Evolutionary conservation across 2,888 invertebrate genomes (phyloP).

Genomic region (Rambutsinella grinnellia): DNA sequence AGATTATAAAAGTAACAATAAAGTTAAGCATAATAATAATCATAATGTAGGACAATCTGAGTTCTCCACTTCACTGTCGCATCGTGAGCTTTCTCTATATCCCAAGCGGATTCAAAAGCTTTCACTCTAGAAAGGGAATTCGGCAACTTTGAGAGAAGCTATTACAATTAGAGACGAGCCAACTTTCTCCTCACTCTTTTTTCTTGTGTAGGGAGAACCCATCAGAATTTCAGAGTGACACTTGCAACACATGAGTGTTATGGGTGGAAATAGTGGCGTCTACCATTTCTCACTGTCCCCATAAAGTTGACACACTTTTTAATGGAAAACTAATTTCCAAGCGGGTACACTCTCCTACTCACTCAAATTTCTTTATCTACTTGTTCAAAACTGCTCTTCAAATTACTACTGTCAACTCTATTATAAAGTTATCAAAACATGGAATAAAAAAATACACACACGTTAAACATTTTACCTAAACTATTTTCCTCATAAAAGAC

Average conservation of each 20-base stretch:
- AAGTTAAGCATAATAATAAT: conserved; percentile 36
- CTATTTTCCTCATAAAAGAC: not conserved
- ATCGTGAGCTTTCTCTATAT: too few species aligned
- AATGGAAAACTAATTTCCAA: not conserved
- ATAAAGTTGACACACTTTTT: not conserved
- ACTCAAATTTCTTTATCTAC: not conserved
- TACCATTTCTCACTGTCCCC: too few species aligned
- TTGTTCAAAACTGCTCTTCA: not conserved
- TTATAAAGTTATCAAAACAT: not conserved
- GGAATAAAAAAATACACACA: not conserved
- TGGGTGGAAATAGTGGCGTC: too few species aligned
- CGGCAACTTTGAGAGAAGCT: not conserved
- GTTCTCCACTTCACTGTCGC: conserved; percentile 29
- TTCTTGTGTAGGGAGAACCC: not conserved
- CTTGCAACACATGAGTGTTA: too few species aligned
- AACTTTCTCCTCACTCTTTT: conserved; percentile 6
- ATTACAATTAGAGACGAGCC: conserved; percentile 24
- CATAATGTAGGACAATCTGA: conserved; percentile 45
- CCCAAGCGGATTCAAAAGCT: conserved; percentile 27
- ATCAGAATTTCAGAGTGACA: too few species aligned
- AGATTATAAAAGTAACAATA: conserved; percentile 21
- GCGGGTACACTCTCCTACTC: not conserved
- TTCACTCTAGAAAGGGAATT: not conserved
- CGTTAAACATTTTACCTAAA: not conserved
- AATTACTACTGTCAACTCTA: not conserved